Evolutionary conservation across 2,797 vertebrate genomes (phyloP).

Genomic region (Amblyraja radiata): DNA sequence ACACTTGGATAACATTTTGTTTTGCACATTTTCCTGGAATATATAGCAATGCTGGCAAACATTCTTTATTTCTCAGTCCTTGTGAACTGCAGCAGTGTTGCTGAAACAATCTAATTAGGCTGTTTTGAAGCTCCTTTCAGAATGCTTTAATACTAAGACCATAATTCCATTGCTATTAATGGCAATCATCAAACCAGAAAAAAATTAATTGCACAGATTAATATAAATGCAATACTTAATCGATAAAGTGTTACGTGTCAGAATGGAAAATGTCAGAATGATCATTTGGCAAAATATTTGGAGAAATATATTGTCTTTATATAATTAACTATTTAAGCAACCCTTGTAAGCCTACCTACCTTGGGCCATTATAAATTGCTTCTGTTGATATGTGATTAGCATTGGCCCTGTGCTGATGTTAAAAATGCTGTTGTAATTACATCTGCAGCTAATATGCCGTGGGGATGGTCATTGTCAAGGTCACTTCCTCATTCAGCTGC

Average conservation of each 20-base stretch:
- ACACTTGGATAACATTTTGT: neutral
- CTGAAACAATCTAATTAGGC: too few relatives aligned
- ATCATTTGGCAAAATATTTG: neutral
- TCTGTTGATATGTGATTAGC: too few relatives aligned
- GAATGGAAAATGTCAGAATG: neutral
- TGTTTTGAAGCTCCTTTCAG: too few relatives aligned
- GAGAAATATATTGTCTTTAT: neutral
- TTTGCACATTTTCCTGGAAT: neutral
- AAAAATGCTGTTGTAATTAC: neutral
- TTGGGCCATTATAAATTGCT: neutral
- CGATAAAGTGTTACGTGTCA: neutral
- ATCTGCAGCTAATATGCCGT: neutral
- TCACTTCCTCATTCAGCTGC: neutral
- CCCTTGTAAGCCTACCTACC: neutral
- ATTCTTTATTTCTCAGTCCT: neutral
- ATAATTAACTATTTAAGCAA: neutral
- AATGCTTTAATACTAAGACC: too few relatives aligned
- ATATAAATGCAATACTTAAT: neutral
- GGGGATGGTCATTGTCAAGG: neutral
- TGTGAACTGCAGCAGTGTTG: too few relatives aligned
- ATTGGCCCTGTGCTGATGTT: neutral
- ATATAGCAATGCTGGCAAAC: neutral
- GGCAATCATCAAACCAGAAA: neutral
- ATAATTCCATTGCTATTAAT: neutral
- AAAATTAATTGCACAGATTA: neutral